Conservation (phyloP, 2,113 vertebrate species). For the Pteropus alecto region DNA sequence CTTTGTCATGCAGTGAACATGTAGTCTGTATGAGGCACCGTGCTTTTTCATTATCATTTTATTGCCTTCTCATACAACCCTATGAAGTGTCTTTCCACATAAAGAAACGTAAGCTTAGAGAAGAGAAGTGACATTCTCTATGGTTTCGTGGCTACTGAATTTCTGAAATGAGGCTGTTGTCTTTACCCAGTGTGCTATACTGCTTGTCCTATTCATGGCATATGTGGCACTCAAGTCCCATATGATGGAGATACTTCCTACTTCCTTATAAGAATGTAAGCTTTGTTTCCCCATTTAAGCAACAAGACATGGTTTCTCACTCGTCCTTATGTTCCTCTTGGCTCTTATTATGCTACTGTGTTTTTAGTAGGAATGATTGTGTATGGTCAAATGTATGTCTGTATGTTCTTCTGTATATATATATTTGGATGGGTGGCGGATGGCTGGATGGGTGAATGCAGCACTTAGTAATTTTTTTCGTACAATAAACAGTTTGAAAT, state of each 20-base stretch:
- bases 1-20: not conserved
- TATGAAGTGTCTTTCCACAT: not conserved
- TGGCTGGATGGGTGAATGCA: conserved; percentile 29
- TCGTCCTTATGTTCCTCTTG: conserved; percentile 62
- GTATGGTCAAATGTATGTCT: conserved; percentile 58
- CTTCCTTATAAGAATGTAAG: conserved; percentile 4
- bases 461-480: conserved; percentile 16
- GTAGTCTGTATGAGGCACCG: rapidly evolving
- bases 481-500: conserved; percentile 34
- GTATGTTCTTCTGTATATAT: conserved; percentile 43
- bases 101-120: not conserved
- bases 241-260: not conserved
- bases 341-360: conserved; percentile 48
- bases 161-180: not conserved
- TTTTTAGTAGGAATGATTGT: conserved; percentile 45
- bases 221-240: not conserved
- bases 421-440: conserved; percentile 51
- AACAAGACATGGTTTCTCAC: conserved; percentile 33
- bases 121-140: not conserved
- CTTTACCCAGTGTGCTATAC: rapidly evolving
- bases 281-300: conserved; percentile 48
- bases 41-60: not conserved
- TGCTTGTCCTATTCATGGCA: not conserved
- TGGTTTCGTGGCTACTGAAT: not conserved
- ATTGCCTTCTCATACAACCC: not conserved